Percentiles rank a stretch among this genome's conserved stretches.
These are phyloP conservation scores for Mythimna impura DNA, from an alignment of 2,888 invertebrate genomes.

Conservation along the genomic window DNA sequence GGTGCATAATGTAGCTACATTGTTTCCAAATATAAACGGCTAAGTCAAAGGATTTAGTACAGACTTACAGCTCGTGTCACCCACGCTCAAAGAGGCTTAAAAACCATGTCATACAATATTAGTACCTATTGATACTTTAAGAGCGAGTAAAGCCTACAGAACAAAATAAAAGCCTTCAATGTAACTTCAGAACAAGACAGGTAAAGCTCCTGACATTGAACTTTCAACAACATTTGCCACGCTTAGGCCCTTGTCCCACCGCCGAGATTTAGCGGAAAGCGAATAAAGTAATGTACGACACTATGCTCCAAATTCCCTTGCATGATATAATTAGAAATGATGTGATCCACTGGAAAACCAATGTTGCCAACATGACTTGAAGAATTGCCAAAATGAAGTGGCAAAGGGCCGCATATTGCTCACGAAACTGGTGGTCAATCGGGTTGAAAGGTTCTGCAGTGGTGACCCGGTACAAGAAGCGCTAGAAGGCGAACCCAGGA, in stretches of 20 bases:
- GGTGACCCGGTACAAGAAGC: too few relatives aligned
- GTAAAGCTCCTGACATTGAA: slow-evolving; percentile 61
- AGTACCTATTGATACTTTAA: slow-evolving; percentile 14
- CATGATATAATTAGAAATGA: too few relatives aligned
- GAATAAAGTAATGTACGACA: too few relatives aligned
- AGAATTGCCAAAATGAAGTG: neutral
- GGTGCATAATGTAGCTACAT: neutral
- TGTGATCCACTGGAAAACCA: neutral
- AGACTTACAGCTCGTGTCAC: neutral
- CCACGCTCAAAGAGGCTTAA: slow-evolving; percentile 10
- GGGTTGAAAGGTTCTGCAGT: too few relatives aligned
- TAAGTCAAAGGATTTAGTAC: neutral
- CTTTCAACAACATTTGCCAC: slow-evolving; percentile 51
- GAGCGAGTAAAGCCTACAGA: slow-evolving; percentile 14
- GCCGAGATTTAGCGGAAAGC: neutral
- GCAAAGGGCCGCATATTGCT: neutral
- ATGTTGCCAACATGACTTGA: neutral
- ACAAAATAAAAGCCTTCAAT: slow-evolving; percentile 54
- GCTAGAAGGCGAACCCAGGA: too few relatives aligned
- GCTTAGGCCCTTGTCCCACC: neutral
- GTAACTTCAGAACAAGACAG: slow-evolving; percentile 47
- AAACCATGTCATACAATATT: slow-evolving; percentile 15
- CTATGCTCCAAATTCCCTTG: too few relatives aligned
- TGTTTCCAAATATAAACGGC: neutral
- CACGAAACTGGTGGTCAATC: too few relatives aligned